Evolutionary conservation across 35 echinoderm and acorn worm species (phyloP).

Genomic region (Heliocidaris tuberculata): DNA sequence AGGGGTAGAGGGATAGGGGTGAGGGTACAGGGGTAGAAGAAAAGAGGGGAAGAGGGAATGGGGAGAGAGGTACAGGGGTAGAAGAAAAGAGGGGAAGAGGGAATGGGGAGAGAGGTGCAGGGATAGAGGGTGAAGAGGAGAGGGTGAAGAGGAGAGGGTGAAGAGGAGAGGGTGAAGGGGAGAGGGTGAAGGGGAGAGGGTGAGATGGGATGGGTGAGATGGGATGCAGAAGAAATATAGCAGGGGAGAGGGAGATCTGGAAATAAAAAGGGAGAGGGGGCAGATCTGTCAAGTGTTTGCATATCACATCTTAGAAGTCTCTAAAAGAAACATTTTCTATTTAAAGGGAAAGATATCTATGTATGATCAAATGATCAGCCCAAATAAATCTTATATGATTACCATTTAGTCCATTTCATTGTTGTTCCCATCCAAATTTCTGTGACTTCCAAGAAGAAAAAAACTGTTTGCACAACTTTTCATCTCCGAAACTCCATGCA

Average conservation of each 20-base stretch:
- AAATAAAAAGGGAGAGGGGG: background rate
- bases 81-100: background rate
- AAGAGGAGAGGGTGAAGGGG: background rate
- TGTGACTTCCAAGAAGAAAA: background rate
- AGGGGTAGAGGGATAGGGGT: background rate
- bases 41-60: background rate
- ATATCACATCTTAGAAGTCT: no score
- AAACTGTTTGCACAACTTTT: background rate
- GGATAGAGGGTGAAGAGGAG: no score
- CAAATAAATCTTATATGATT: background rate
- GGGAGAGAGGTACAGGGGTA: background rate
- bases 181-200: background rate
- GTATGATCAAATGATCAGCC: background rate
- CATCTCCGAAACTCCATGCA: background rate
- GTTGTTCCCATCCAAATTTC: background rate
- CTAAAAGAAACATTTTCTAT: no score
- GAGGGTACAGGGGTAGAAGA: background rate
- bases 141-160: background rate
- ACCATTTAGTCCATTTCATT: background rate
- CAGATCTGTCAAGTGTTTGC: background rate
- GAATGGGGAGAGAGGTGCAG: no score
- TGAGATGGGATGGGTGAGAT: no score
- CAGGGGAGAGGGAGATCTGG: background rate
- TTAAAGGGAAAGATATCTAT: no score
- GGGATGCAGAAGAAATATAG: background rate